Evolutionary conservation across 2,797 vertebrate species (phyloP).

Genomic region (Anniella stebbinsi): DNA sequence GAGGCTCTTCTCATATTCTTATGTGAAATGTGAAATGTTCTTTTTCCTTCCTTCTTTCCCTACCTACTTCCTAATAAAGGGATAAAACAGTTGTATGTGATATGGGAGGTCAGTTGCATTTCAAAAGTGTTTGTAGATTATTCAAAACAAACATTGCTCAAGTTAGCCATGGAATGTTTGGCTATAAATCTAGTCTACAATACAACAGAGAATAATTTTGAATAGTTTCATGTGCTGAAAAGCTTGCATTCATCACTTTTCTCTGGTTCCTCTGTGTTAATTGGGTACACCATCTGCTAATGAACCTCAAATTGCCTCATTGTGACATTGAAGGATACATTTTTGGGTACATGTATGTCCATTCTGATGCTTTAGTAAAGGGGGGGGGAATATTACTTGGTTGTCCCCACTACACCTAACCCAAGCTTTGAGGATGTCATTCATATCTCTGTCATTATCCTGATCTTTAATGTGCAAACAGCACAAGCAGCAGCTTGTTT

Average conservation of each 20-base stretch:
- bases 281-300: slow-evolving; percentile 54
- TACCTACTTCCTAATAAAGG: not conserved
- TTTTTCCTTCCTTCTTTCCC: not conserved
- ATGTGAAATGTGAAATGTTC: not conserved
- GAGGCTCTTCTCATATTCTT: not conserved
- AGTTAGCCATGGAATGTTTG: not conserved
- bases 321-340: slow-evolving; percentile 43
- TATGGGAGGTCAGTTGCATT: not conserved
- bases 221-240: slow-evolving; percentile 41
- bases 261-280: slow-evolving; percentile 48
- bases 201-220: slow-evolving; percentile 41
- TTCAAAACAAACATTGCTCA: not conserved
- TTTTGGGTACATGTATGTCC: not conserved
- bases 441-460: not conserved
- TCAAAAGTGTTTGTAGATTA: not conserved
- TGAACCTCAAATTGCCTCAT: slow-evolving; percentile 37
- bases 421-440: not conserved
- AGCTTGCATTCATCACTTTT: slow-evolving; percentile 30
- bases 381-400: not conserved
- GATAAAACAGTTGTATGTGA: not conserved
- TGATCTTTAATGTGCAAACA: not conserved
- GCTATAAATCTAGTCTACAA: slow-evolving; percentile 17
- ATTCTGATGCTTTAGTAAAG: not conserved
- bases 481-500: accelerated
- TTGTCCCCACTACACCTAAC: not conserved